Conservation (phyloP, 2,888 invertebrate species). For the Steinernema hermaphroditum region DNA sequence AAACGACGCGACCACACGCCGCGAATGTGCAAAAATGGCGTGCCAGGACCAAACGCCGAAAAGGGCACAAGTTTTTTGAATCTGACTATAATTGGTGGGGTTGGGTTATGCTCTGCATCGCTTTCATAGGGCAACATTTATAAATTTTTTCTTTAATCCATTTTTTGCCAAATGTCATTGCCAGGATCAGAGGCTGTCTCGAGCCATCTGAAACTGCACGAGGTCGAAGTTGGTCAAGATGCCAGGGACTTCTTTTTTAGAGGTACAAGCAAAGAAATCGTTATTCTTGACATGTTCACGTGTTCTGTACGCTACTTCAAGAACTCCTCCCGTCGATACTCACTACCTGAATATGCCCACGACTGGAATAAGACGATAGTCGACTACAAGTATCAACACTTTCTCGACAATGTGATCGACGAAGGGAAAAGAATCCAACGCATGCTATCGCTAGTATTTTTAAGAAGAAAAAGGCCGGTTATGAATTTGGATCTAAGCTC, state of each 20-base stretch:
- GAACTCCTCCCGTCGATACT: neutral
- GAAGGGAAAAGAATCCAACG: too few species aligned
- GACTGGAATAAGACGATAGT: neutral
- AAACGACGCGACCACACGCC: too few species aligned
- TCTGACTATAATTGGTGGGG: too few species aligned
- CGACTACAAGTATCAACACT: too few species aligned
- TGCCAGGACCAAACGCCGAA: too few species aligned
- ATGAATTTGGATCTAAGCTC: too few species aligned
- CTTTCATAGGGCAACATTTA: neutral
- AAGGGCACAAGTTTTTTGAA: too few species aligned
- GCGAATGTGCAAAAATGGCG: too few species aligned
- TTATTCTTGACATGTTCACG: neutral
- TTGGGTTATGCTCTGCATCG: neutral
- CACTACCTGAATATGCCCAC: neutral
- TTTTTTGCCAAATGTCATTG: neutral
- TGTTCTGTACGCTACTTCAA: neutral
- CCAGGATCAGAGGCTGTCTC: neutral
- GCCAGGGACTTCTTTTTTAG: neutral
- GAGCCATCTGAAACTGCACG: neutral
- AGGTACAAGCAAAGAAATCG: neutral
- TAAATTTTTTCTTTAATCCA: neutral
- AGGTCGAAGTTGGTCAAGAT: neutral
- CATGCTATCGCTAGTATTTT: too few species aligned
- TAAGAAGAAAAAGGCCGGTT: too few species aligned
- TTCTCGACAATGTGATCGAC: too few species aligned